Base-by-base conservation (phyloP, 2,888 invertebrate species). In the Polydesmus complanatus region DNA sequence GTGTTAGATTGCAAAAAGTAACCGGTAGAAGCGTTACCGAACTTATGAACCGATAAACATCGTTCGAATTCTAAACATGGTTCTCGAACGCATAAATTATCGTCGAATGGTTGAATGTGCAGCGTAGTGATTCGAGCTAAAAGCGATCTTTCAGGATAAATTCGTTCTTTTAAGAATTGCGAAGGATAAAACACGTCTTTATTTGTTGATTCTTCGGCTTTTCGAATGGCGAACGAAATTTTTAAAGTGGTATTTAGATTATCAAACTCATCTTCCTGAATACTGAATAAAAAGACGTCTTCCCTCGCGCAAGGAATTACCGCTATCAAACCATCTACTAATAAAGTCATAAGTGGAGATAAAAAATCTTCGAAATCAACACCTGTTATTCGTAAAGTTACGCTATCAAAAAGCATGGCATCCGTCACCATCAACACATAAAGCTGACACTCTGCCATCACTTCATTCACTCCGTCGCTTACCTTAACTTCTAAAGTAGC, bases 401-500 rank as follows among this genome's bases (percentile, higher is more conserved):
- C 91, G 0, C 94, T 93, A 74, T 92, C 93, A 70, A 86, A 84
- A 1, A 96, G 77, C 91, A 96, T 95, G 67, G 92, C 88, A 70
- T 92, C 90, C 0, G 94, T 94, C 62, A 97, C 89, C 27, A 95
- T 78, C 1, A 92, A 81, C 0, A 95, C 94, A 0, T 85, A 84
- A 0, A 96, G 79, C 63, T 87, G 88, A 88, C 95, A 94, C 67
- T 89, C 84, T 0, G 95, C 91, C 73, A 88, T 89, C 0, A 89
- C 86, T 74, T 91, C 92, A 74, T 96, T 95, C 8, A 91, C 84
- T 0, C 95, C 94, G 75, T 96, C 96, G 64, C 87, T 83, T 0
- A 95, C 95, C 26, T 89, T 88, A 27, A 96, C 86, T 74, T 91
- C 90, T 87, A 96, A 91, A 0, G 87, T 87, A 1, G 94, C 95